Percentiles rank a stretch among this genome's conserved stretches.
These are phyloP conservation scores for Leucopsar rothschildi DNA, from an alignment of 2,113 vertebrate species.

Conservation along the genomic window DNA sequence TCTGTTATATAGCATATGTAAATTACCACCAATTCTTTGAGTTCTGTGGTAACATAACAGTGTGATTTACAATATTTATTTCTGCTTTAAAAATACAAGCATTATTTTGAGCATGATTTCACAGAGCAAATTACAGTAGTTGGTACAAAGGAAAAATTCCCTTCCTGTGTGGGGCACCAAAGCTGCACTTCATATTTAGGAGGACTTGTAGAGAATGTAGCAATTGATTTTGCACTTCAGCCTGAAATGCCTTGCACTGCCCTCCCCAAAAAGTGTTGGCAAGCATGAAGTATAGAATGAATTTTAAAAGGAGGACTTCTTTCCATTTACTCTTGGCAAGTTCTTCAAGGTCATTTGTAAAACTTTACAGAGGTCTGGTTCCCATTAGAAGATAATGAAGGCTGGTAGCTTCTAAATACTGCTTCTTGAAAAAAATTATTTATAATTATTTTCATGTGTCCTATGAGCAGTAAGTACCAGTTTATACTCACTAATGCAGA, in stretches of 20 bases:
- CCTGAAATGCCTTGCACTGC: background rate
- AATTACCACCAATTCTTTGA: background rate
- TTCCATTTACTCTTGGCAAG: background rate
- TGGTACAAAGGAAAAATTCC: background rate
- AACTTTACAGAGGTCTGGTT: background rate
- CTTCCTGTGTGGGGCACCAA: background rate
- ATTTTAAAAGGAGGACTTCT: background rate
- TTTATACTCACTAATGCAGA: background rate
- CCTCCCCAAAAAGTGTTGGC: background rate
- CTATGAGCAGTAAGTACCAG: background rate
- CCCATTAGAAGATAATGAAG: background rate
- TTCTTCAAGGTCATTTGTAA: background rate
- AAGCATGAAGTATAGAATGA: background rate
- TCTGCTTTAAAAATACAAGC: background rate
- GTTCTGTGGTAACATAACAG: background rate
- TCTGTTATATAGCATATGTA: background rate
- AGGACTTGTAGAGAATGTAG: background rate
- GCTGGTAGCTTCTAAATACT: background rate
- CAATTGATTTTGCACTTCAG: background rate
- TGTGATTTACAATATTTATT: background rate
- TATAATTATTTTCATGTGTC: background rate
- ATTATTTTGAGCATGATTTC: background rate
- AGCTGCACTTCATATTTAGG: background rate
- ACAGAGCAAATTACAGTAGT: background rate
- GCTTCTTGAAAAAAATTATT: background rate